phyloP scores from a whole-genome alignment of 2,113 vertebrate species.

The Mugil cephalus region DNA sequence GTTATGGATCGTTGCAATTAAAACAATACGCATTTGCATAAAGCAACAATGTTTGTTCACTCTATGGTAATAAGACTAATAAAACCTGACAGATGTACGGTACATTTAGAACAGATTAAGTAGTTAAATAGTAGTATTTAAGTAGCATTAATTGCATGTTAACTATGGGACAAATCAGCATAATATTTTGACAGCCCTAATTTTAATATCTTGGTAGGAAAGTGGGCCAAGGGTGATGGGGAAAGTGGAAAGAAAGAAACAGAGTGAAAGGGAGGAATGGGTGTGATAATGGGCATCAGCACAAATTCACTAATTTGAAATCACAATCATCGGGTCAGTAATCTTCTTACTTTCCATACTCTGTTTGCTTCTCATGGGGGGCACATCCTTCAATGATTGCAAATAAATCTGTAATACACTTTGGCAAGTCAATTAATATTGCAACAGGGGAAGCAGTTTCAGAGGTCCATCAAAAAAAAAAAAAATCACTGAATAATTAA shows the following conservation, averaged over 20 bases:
- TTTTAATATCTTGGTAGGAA: background rate
- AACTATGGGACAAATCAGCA: too few species aligned
- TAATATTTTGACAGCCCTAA: too few species aligned
- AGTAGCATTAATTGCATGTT: too few species aligned
- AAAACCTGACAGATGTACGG: background rate
- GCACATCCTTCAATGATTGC: constrained; percentile 69
- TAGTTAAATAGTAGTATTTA: too few species aligned
- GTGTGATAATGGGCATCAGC: background rate
- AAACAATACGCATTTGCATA: too few species aligned
- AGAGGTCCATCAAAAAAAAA: constrained; percentile 79
- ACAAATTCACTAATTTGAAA: constrained; percentile 35
- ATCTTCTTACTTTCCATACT: constrained; percentile 37
- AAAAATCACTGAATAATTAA: constrained; percentile 80
- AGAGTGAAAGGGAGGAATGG: background rate
- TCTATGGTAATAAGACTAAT: too few species aligned
- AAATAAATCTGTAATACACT: constrained; percentile 79
- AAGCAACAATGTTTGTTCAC: too few species aligned
- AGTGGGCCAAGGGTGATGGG: background rate
- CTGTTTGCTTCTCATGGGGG: constrained; percentile 46
- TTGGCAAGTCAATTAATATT: constrained; percentile 82
- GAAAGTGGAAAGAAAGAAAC: background rate
- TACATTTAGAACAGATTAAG: background rate
- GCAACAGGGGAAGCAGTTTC: constrained; percentile 75
- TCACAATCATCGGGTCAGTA: constrained; percentile 39
- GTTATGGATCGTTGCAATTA: too few species aligned